These are phyloP conservation scores for Drosophila tropicalis DNA, from an alignment of 1,140 invertebrate species.

Conservation along the genomic window DNA sequence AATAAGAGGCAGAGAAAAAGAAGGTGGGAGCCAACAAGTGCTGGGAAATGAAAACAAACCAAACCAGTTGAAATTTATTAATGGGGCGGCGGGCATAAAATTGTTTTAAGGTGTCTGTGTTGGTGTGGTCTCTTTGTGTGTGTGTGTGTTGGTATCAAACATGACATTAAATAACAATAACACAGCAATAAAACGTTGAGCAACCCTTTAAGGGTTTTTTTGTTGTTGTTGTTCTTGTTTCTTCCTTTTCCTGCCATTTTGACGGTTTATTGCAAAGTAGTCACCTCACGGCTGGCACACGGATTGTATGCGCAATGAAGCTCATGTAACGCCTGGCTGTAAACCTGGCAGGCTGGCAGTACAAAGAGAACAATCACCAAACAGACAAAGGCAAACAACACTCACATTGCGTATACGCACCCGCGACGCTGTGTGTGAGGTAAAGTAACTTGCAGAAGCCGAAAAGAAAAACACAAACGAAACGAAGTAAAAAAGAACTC, in stretches of 20 bases:
- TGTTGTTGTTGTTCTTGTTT: slow-evolving; percentile 18
- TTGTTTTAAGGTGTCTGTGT: slow-evolving; percentile 61
- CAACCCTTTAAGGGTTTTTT: slow-evolving; percentile 54
- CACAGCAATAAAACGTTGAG: slow-evolving; percentile 65
- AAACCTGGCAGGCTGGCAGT: neutral
- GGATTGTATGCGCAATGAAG: slow-evolving; percentile 54
- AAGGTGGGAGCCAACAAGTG: slow-evolving; percentile 45
- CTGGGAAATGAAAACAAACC: slow-evolving; percentile 53
- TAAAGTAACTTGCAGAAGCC: neutral
- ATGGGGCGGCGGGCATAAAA: slow-evolving; percentile 72
- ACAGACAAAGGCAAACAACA: slow-evolving; percentile 44
- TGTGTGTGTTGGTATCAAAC: slow-evolving; percentile 68
- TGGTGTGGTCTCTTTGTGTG: slow-evolving; percentile 22
- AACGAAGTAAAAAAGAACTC: slow-evolving; percentile 5
- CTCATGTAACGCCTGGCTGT: slow-evolving; percentile 28
- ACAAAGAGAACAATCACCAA: slow-evolving; percentile 26
- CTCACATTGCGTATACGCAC: slow-evolving; percentile 57
- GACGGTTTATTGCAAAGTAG: slow-evolving; percentile 50
- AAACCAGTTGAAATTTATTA: slow-evolving; percentile 72
- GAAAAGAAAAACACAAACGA: slow-evolving; percentile 1
- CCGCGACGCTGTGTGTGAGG: slow-evolving; percentile 18
- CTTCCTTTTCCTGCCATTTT: slow-evolving; percentile 47
- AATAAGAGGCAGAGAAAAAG: neutral
- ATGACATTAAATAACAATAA: slow-evolving; percentile 80
- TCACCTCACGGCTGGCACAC: slow-evolving; percentile 55